These are phyloP conservation scores for Hippolais icterina DNA, from an alignment of 2,113 vertebrate genomes.

Conservation along the genomic window DNA sequence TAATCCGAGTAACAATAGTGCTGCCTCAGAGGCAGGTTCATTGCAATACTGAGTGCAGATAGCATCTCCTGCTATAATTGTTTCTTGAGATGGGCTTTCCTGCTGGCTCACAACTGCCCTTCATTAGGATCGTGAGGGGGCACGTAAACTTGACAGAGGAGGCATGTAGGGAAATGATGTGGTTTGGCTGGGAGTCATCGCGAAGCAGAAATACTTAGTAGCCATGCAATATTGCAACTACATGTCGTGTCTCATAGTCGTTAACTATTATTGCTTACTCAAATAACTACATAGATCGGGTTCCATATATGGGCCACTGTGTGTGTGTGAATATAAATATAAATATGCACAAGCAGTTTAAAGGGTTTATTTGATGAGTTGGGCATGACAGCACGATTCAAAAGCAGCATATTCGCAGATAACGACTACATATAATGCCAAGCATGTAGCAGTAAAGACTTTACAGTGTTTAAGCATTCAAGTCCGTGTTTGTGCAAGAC, in stretches of 20 bases:
- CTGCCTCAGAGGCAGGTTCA: conserved; percentile 49
- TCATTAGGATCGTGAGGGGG: background rate
- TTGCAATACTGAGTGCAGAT: conserved; percentile 20
- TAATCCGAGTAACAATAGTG: background rate
- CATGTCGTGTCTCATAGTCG: background rate
- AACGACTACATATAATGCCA: background rate
- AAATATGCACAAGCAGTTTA: background rate
- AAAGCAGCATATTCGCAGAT: background rate
- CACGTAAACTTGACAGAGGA: background rate
- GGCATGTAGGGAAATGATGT: background rate
- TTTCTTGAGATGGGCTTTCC: background rate
- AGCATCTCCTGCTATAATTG: conserved; percentile 46
- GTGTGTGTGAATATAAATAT: background rate
- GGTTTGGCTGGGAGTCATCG: background rate
- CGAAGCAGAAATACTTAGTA: background rate
- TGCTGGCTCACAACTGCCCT: background rate
- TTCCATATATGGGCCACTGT: background rate
- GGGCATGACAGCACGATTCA: background rate
- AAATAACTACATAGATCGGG: background rate
- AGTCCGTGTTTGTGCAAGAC: background rate
- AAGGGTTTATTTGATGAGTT: background rate
- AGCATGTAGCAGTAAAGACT: background rate
- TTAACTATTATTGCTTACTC: background rate
- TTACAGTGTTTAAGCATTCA: background rate
- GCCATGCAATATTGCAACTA: background rate